Evolutionary conservation across 2,797 vertebrate species (phyloP).

Genomic region (Microctenopoma steveboyesi): DNA sequence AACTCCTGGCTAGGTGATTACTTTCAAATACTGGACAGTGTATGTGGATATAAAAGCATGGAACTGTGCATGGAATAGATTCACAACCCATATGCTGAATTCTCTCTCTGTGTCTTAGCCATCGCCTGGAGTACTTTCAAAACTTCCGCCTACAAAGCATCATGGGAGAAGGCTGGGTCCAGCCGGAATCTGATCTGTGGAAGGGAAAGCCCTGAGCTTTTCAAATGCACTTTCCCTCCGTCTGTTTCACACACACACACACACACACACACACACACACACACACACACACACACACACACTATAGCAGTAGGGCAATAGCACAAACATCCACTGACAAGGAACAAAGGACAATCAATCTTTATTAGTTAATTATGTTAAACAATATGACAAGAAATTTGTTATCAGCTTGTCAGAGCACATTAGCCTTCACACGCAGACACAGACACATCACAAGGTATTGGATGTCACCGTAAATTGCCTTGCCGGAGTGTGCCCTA

Average conservation of each 20-base stretch:
- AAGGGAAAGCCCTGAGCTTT: conserved; percentile 66
- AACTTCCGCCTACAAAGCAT: conserved; percentile 81
- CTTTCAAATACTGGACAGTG: neutral
- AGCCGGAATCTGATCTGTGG: conserved; percentile 81
- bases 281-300: conserved; percentile 28
- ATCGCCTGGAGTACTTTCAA: conserved; percentile 83
- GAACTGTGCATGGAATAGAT: neutral
- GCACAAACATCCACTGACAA: conserved; percentile 53
- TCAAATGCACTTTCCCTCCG: conserved; percentile 6
- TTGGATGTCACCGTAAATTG: conserved; percentile 44
- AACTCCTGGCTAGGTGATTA: neutral
- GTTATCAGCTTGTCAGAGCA: conserved; percentile 66
- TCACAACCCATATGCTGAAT: neutral
- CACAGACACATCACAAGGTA: conserved; percentile 39
- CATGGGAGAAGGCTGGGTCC: conserved; percentile 83
- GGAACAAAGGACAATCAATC: conserved; percentile 70
- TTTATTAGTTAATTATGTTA: conserved; percentile 74
- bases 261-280: no score
- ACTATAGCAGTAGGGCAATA: conserved; percentile 13
- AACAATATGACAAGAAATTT: conserved; percentile 68
- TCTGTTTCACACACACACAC: conserved; percentile 6
- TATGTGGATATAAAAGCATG: neutral
- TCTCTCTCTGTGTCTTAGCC: conserved; percentile 58
- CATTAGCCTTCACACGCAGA: conserved; percentile 51
- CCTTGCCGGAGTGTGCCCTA: conserved; percentile 49